Evolutionary conservation across 1,140 invertebrate genomes (phyloP).

Genomic region (Propsilocerus akamusi): DNA sequence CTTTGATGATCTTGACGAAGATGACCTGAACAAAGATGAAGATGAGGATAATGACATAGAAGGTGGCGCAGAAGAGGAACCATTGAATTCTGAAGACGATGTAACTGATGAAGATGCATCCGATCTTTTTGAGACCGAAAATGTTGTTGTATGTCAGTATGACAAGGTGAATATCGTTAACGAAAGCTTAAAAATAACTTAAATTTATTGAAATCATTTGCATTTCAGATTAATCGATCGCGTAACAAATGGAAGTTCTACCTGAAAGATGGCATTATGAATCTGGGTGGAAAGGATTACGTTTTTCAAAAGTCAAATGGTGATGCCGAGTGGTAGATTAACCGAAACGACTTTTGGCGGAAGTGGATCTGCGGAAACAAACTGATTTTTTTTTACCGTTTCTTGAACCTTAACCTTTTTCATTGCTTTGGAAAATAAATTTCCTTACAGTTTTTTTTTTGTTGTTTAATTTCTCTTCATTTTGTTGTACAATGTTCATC

Average conservation of each 20-base stretch:
- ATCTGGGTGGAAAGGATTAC: conserved; percentile 92
- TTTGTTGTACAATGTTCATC: no score
- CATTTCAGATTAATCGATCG: conserved; percentile 76
- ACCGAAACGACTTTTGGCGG: not conserved
- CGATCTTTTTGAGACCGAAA: conserved; percentile 93
- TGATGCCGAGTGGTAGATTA: conserved; percentile 94
- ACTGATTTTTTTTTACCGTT: no score
- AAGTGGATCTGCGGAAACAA: no score
- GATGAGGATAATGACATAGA: conserved; percentile 47
- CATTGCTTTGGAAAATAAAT: no score
- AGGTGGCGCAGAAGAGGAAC: conserved; percentile 71
- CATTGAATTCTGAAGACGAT: conserved; percentile 90
- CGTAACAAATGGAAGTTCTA: conserved; percentile 99
- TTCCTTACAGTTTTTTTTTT: no score
- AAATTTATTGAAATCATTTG: conserved; percentile 10
- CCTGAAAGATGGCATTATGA: conserved; percentile 99
- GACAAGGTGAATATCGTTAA: conserved; percentile 57
- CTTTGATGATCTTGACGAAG: conserved; percentile 45
- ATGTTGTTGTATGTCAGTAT: conserved; percentile 98
- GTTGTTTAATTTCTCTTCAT: no score
- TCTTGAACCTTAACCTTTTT: no score
- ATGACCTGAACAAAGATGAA: conserved; percentile 58
- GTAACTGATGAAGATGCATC: conserved; percentile 91
- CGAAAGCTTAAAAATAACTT: not conserved
- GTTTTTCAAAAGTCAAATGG: conserved; percentile 98